Percentiles rank a stretch among this genome's conserved stretches.
These are phyloP conservation scores for Poecile montanus DNA, from an alignment of 2,797 vertebrate species.

Conservation along the genomic window DNA sequence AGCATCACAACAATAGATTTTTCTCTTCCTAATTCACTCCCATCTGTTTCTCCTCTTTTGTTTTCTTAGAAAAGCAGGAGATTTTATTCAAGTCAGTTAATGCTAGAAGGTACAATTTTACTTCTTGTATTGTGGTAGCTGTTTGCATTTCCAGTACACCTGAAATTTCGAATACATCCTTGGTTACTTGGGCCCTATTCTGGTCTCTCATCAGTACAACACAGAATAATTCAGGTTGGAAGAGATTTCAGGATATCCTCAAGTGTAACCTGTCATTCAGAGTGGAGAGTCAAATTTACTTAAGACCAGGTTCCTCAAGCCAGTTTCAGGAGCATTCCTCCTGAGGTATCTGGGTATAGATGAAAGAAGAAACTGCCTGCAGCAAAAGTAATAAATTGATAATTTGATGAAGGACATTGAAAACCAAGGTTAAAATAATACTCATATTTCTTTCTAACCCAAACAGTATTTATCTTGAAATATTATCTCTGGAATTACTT, in stretches of 20 bases:
- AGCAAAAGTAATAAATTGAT: not conserved
- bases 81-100: not conserved
- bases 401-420: not conserved
- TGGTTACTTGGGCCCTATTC: not conserved
- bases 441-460: constrained; percentile 3
- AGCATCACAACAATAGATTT: not conserved
- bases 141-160: not conserved
- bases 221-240: not conserved
- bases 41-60: not conserved
- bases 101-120: not conserved
- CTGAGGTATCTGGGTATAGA: not conserved
- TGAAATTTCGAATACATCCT: not conserved
- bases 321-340: not conserved
- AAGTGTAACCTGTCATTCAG: not conserved
- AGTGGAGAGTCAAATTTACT: not conserved
- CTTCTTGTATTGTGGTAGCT: not conserved
- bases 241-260: not conserved
- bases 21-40: not conserved
- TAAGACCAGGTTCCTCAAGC: not conserved
- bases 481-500: not conserved
- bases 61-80: not conserved
- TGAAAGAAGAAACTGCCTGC: not conserved
- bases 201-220: not conserved
- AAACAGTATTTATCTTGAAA: constrained; percentile 11
- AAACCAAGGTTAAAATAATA: constrained; percentile 8